Base-by-base conservation (phyloP, 2,888 invertebrate genomes). In the Chydorus sphaericus region DNA sequence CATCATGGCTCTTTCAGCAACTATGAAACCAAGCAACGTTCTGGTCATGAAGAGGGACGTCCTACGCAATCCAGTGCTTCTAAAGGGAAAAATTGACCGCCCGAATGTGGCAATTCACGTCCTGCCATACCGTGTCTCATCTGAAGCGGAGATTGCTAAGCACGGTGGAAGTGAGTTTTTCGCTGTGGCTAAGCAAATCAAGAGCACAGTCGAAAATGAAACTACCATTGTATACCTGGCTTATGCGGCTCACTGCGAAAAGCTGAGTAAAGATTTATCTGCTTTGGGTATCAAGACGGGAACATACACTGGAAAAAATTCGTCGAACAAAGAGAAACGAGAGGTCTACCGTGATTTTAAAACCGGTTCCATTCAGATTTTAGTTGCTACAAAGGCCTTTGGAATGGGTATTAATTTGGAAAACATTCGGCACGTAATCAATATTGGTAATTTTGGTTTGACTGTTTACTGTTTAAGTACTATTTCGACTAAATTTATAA, bases 311-410 rank as follows among this genome's bases (percentile, higher is more conserved):
- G 39, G 39, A 39, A 39, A 16, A 39, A 39, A 18, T 18, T 20
- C 39, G 10, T 20, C 20, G 18, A 23, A 18, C 39, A 39, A 39
- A 39, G 39, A 39, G 8, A 39, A 39, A 23, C 18, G 18, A 20
- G 39, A 18, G 20, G 39, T 39, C 39, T 39, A 38, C 39, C 18
- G 23, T 10, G 23, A 39, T 20, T 18, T 39, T 18, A 39, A 39
- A 16, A 23, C 23, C 39, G 49, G 49, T 28, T 16, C 20, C 26
- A 49, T 49, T 28, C 49, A 49, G 26, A 20, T 54, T 28, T 26
- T 54, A 23, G 37, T 54, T 23, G 54, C 54, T n/a, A 54, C 39
- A 5, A 23, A 36, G 23, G 54, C 54, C 18, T 54, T 54, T 39
- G 54, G 54, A 18, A 20, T 54, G 37, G 39, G 54, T 20, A 30